A percentile compares a stretch with the other conserved stretches of the same genome.
Conservation (phyloP, 2,888 invertebrate genomes). For the Eulithis testata region DNA sequence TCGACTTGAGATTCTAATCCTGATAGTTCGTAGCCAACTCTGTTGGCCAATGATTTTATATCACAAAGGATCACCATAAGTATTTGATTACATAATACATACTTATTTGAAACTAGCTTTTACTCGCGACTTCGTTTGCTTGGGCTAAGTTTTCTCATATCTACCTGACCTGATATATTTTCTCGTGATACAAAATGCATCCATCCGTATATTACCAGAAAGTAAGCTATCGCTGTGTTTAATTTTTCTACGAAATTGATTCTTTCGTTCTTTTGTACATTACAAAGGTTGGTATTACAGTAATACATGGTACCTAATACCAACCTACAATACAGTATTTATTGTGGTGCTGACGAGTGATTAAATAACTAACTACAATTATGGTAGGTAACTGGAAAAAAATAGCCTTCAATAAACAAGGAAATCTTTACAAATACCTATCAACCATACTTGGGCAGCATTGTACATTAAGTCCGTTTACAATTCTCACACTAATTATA, state of each 20-base stretch:
- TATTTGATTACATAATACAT: no score
- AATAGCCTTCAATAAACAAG: constrained; percentile 50
- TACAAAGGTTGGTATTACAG: background rate
- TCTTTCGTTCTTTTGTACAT: no score
- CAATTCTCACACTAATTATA: constrained; percentile 77
- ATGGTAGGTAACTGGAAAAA: constrained; percentile 40
- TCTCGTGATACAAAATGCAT: no score
- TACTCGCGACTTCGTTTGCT: no score
- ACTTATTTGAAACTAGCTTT: no score
- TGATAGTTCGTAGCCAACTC: background rate
- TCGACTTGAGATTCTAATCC: constrained; percentile 49
- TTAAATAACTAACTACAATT: constrained; percentile 13
- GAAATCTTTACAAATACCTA: constrained; percentile 55
- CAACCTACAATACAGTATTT: background rate
- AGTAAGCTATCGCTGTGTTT: no score
- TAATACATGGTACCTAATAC: background rate
- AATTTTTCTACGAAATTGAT: no score
- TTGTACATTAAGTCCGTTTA: constrained; percentile 57
- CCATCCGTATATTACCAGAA: no score
- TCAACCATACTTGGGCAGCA: constrained; percentile 59
- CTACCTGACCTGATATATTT: no score
- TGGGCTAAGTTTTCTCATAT: no score
- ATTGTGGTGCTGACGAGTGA: constrained; percentile 7
- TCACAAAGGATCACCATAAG: background rate
- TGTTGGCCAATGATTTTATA: background rate